Evolutionary conservation across 1,140 invertebrate species (phyloP).

Genomic region (Hetaerina americana): DNA sequence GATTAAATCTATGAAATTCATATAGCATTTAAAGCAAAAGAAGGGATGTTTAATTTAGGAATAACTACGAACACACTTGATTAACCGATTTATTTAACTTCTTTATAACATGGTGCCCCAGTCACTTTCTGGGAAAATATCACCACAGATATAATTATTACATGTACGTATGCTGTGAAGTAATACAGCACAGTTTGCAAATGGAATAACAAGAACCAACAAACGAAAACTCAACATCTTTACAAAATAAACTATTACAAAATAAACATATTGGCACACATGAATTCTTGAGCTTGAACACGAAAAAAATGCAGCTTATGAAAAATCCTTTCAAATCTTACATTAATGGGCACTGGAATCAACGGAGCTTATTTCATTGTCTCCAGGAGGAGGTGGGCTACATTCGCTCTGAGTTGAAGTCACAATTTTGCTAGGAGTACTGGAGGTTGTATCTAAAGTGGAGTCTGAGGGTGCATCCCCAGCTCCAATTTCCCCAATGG

Average conservation of each 20-base stretch:
- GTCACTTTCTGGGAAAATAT: too few relatives aligned
- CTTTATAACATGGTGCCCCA: too few relatives aligned
- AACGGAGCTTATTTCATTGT: not conserved
- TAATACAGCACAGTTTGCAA: too few relatives aligned
- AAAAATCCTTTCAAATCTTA: not conserved
- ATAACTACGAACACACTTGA: too few relatives aligned
- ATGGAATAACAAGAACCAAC: too few relatives aligned
- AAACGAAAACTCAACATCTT: constrained; percentile 3
- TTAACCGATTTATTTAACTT: too few relatives aligned
- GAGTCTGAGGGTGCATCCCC: not conserved
- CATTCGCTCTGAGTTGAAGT: not conserved
- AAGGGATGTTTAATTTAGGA: too few relatives aligned
- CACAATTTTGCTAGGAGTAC: not conserved
- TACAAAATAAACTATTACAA: not conserved
- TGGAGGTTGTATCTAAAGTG: not conserved
- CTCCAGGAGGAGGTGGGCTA: not conserved
- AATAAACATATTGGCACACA: not conserved
- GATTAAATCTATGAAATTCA: too few relatives aligned
- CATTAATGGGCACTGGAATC: not conserved
- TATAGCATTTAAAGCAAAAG: too few relatives aligned
- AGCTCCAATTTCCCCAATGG: not conserved
- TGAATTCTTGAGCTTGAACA: not conserved
- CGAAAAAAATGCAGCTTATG: not conserved
- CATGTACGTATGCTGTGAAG: too few relatives aligned
- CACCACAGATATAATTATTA: too few relatives aligned